These are phyloP conservation scores for Lithophane socia DNA, from an alignment of 2,888 invertebrate genomes.

Conservation along the genomic window DNA sequence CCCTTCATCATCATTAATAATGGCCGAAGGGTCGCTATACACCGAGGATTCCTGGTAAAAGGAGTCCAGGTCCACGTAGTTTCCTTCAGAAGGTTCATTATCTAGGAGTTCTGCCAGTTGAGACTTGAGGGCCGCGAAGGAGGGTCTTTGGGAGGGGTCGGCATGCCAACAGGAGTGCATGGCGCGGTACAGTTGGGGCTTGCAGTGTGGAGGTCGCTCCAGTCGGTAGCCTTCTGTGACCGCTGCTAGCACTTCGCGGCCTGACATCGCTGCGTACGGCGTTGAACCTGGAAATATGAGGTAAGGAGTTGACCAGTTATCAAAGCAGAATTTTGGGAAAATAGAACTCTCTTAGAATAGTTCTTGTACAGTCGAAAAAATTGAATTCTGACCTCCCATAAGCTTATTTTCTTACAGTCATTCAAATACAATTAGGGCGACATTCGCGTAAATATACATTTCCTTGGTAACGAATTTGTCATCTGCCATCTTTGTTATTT, in stretches of 20 bases:
- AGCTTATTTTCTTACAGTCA: no score
- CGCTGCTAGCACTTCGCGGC: slow-evolving; percentile 95
- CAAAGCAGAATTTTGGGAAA: not conserved
- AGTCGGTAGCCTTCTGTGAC: slow-evolving; percentile 95
- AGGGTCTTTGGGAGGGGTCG: slow-evolving; percentile 93
- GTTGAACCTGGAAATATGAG: slow-evolving; percentile 92
- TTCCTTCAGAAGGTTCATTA: slow-evolving; percentile 91
- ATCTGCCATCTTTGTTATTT: no score
- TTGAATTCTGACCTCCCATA: no score
- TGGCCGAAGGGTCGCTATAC: slow-evolving; percentile 89
- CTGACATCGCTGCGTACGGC: slow-evolving; percentile 96
- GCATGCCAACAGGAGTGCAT: slow-evolving; percentile 91
- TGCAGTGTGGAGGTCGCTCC: slow-evolving; percentile 95
- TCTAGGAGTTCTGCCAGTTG: slow-evolving; percentile 91
- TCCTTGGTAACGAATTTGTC: no score
- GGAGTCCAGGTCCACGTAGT: slow-evolving; percentile 93
- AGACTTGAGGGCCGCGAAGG: slow-evolving; percentile 91
- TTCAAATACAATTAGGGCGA: no score
- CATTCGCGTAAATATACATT: no score
- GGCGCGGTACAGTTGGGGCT: slow-evolving; percentile 89
- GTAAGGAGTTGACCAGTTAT: not conserved
- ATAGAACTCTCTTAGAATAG: no score
- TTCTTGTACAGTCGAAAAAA: no score
- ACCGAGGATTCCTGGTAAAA: slow-evolving; percentile 92
- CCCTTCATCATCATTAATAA: slow-evolving; percentile 88